These are phyloP conservation scores for Halesus radiatus DNA, from an alignment of 1,140 invertebrate genomes.

Conservation along the genomic window DNA sequence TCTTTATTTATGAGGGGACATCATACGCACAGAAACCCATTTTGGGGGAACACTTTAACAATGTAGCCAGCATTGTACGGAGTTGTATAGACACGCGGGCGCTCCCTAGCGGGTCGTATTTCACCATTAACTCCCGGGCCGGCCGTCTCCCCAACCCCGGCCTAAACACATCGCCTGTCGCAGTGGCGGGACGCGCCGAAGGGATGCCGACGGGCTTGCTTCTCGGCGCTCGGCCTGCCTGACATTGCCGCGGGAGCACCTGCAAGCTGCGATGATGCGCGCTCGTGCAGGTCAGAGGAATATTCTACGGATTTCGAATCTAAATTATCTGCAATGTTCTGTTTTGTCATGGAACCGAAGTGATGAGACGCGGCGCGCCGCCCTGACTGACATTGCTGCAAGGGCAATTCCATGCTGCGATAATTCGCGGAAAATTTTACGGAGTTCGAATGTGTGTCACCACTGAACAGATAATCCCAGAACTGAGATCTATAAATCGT, in stretches of 20 bases:
- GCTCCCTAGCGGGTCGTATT: constrained; percentile 52
- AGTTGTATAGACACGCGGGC: constrained; percentile 42
- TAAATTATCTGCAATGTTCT: too few relatives aligned
- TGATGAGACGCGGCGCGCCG: not conserved
- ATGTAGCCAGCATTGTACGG: constrained; percentile 48
- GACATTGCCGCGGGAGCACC: not conserved
- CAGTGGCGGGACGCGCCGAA: not conserved
- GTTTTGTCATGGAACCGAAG: too few relatives aligned
- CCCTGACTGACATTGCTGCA: too few relatives aligned
- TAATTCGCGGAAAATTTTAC: too few relatives aligned
- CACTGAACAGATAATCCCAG: too few relatives aligned
- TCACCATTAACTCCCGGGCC: constrained; percentile 52
- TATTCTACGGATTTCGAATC: too few relatives aligned
- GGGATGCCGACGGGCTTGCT: not conserved
- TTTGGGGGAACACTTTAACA: constrained; percentile 47
- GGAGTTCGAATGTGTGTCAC: too few relatives aligned
- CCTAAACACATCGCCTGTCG: constrained; percentile 22
- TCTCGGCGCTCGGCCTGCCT: too few relatives aligned
- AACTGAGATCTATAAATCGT: too few relatives aligned
- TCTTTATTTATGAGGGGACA: constrained; percentile 54
- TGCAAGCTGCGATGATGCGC: not conserved
- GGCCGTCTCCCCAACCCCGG: not conserved
- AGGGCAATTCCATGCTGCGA: too few relatives aligned
- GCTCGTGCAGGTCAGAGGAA: too few relatives aligned
- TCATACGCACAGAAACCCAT: constrained; percentile 41